Conservation (phyloP, 2,888 invertebrate species). For the Cenopis cana region DNA sequence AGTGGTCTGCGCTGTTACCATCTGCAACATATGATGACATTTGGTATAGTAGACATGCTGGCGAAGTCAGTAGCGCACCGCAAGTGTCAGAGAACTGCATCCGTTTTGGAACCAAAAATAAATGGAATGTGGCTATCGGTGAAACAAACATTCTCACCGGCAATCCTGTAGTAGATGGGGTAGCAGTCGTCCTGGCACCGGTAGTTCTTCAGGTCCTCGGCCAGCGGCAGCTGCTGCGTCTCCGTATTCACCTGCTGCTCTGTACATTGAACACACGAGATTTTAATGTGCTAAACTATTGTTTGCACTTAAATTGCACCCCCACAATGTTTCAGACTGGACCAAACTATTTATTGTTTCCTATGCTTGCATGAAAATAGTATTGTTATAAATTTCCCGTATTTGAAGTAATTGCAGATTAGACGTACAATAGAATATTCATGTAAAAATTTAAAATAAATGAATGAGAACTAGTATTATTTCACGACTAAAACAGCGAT, state of each 20-base stretch:
- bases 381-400: too few species aligned
- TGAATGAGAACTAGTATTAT: too few species aligned
- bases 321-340: too few species aligned
- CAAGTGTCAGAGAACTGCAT: neutral
- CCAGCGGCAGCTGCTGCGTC: constrained; percentile 62
- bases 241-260: constrained; percentile 72
- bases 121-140: neutral
- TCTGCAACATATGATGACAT: constrained; percentile 53
- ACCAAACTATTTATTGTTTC: too few species aligned
- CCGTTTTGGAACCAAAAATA: neutral
- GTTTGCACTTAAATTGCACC: neutral
- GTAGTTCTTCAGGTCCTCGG: constrained; percentile 78
- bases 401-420: too few species aligned
- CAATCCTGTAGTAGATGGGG: constrained; percentile 75
- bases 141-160: constrained; percentile 61
- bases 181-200: constrained; percentile 69
- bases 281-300: neutral
- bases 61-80: neutral
- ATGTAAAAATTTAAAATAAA: too few species aligned
- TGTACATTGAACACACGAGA: constrained; percentile 49
- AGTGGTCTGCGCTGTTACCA: constrained; percentile 66
- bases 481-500: too few species aligned
- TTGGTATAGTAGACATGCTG: neutral
- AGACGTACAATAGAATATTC: too few species aligned
- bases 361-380: too few species aligned